Evolutionary conservation across 37 sponge, comb jelly and placozoan genomes (phyloP), one percentile per base, ranked within the genome.

Genomic region (Halichondria panicea): DNA sequence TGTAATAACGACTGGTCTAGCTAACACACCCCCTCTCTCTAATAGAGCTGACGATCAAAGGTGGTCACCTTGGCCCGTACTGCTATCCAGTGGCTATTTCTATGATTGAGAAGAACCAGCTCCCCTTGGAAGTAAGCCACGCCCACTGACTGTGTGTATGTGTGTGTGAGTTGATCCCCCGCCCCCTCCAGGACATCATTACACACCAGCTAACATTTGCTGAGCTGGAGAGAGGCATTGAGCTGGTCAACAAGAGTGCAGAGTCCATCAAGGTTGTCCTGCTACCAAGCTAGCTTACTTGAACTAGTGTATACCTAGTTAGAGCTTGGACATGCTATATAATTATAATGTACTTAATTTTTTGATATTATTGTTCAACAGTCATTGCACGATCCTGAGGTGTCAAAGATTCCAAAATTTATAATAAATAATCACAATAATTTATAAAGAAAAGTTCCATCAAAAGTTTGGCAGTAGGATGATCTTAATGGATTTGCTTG

Each of bases 201-300:
- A 83, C 89, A 21, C 89, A 89, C 60, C 53, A 78, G 57, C 52
- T 84, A 32, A 63, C 63, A 7, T 5, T 89, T 43, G 32, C 62
- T 18, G 90, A 89, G 27, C 61, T 89, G 2, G 78, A 58, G 59
- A 84, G 84, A 59, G 90, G 90, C 42, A 45, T 89, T 22, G 81
- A 80, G 1, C 30, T 89, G 76, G 90, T 89, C 56, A 89, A 84
- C 76, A 79, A 74, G 9, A 84, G 90, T 35, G 48, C 64, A 8
- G 75, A 89, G 56, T 89, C 90, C 25, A 73, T 89, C 70, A 89
- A 89, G 65, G 76, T 89, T 38, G 84, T 89, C 53, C 75, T 89
- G 33, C 46, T 88, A 6, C 89, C 89, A 54, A n/a, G n/a, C n/a
- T n/a, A n/a, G n/a, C n/a, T n/a, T n/a, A n/a, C n/a, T n/a, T n/a